These are phyloP conservation scores for Siphamia tubifer DNA, from an alignment of 2,113 vertebrate genomes.

Conservation along the genomic window DNA sequence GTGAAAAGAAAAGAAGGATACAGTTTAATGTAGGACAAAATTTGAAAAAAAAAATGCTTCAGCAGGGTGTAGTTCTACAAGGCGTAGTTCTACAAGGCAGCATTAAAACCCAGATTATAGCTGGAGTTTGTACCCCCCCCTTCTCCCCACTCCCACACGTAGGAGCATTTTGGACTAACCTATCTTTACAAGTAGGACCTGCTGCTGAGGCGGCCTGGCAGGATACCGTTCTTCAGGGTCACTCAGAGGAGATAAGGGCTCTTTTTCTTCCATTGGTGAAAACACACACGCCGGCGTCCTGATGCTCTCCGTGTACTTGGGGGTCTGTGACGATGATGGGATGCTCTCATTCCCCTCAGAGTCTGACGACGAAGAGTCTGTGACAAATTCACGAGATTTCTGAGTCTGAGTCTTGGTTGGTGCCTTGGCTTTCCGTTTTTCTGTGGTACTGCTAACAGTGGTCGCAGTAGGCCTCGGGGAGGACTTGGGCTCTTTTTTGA, in stretches of 20 bases:
- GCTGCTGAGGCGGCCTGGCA: conserved; percentile 58
- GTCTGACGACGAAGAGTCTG: conserved; percentile 95
- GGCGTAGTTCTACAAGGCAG: not conserved
- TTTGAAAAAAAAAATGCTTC: not conserved
- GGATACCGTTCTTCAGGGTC: conserved; percentile 91
- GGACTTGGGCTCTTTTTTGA: conserved; percentile 94
- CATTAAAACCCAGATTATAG: not conserved
- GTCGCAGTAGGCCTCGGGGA: conserved; percentile 84
- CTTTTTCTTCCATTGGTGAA: conserved; percentile 97
- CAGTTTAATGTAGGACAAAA: conserved; percentile 12
- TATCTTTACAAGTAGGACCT: conserved; percentile 92
- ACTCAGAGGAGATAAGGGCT: conserved; percentile 94
- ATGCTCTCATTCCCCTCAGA: conserved; percentile 97
- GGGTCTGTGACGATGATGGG: conserved; percentile 94
- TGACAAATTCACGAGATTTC: conserved; percentile 95
- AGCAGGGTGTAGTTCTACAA: not conserved
- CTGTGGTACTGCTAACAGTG: conserved; percentile 49
- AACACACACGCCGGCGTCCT: conserved; percentile 92
- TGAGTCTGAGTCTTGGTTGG: conserved; percentile 88
- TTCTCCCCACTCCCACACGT: not conserved
- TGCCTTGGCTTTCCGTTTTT: conserved; percentile 92
- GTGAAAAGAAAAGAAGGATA: conserved; percentile 15
- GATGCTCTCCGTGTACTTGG: conserved; percentile 93
- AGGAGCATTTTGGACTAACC: conserved; percentile 30
- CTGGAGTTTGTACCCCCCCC: not conserved